Evolutionary conservation across 2,888 invertebrate species (phyloP).

Genomic region (Xestia sexstrigata): DNA sequence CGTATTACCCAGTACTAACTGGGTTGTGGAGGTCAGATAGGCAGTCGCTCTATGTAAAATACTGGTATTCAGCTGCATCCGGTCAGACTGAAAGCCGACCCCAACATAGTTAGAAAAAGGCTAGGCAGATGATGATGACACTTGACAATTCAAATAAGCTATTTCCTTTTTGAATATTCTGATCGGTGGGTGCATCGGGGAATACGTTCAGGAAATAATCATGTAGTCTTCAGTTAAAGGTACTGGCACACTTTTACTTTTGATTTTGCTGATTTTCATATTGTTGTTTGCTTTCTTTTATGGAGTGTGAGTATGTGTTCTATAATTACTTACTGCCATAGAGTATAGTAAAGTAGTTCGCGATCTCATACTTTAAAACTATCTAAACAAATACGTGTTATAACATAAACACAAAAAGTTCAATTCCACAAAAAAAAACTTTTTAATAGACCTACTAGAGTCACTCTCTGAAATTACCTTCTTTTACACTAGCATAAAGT

Average conservation of each 20-base stretch:
- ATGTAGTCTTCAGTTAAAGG: slow-evolving; percentile 59
- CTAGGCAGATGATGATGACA: too few relatives aligned
- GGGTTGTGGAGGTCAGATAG: too few relatives aligned
- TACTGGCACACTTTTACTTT: slow-evolving; percentile 41
- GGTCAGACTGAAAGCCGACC: too few relatives aligned
- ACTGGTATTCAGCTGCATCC: too few relatives aligned
- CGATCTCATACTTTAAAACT: neutral
- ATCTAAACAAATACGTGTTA: neutral
- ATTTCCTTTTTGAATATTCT: slow-evolving; percentile 59
- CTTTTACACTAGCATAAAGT: neutral
- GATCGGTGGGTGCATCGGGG: slow-evolving; percentile 55
- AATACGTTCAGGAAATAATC: slow-evolving; percentile 65
- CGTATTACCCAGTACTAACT: too few relatives aligned
- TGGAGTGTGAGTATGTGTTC: neutral
- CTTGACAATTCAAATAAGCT: slow-evolving; percentile 46
- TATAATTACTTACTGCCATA: neutral
- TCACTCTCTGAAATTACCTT: neutral
- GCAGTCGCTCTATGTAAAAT: too few relatives aligned
- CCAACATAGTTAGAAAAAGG: too few relatives aligned
- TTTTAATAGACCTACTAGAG: neutral
- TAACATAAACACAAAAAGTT: neutral
- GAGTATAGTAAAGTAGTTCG: too few relatives aligned
- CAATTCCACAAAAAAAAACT: neutral
- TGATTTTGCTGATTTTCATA: neutral
- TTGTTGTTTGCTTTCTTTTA: neutral